Base-by-base conservation (phyloP, 1,140 invertebrate species). In the Scaptodrosophila lebanonensis region DNA sequence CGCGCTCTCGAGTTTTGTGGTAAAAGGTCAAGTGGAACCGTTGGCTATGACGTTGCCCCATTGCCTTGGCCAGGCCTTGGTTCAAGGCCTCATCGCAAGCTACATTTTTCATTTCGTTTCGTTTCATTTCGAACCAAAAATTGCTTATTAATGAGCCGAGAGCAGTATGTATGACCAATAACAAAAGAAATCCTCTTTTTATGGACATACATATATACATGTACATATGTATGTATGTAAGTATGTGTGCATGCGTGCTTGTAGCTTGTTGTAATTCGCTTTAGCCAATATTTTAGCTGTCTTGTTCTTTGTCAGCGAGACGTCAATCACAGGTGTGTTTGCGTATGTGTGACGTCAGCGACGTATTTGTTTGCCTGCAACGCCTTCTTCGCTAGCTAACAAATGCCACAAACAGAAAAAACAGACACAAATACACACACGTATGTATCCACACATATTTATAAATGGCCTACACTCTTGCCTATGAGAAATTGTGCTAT, bases 61-160 rank as follows among this genome's bases (percentile, higher is more conserved):
- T 43, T 20, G 29, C 40, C 15, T 43, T 27, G n/a, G 15, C 6
- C 8, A 29, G 13, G 3, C 25, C 45, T 27, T 61, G 73, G 72
- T 77, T 77, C 72, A 77, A 67, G 72, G 72, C 53, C 60, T 48
- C 62, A n/a, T n/a, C n/a, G n/a, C n/a, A n/a, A n/a, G n/a, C n/a
- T n/a, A n/a, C n/a, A n/a, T n/a, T n/a, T n/a, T n/a, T n/a, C n/a
- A n/a, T n/a, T n/a, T n/a, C n/a, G n/a, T n/a, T n/a, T n/a, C n/a
- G n/a, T 25, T 33, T 38, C 40, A 39, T 39, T 18, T 16, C 35
- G 32, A 20, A 18, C 38, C 44, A 50, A 39, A 35, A 59, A 48
- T 12, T 29, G n/a, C n/a, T 47, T 68, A 73, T 73, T 75, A 73
- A 58, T 54, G 45, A 66, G 62, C 20, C 52, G 12, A 8, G 15